Evolutionary conservation across 2,888 invertebrate species (phyloP), one percentile per base, ranked within the genome.

Genomic region (Ochropacha duplaris): DNA sequence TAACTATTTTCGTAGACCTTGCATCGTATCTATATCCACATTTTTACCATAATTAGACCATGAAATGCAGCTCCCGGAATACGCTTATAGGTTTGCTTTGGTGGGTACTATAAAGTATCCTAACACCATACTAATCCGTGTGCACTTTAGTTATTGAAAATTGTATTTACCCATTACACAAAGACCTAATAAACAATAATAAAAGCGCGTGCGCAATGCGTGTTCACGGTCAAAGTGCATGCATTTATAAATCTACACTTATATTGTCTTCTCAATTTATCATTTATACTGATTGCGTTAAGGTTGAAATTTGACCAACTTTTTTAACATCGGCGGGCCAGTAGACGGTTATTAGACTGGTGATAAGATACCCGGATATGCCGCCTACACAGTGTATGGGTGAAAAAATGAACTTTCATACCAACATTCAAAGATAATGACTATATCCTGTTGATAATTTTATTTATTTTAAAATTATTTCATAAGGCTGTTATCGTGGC

Each of bases 321-420:
- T 57, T 54, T 11, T 52, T 36, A 16, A 54, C 50, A 50, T 49
- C 34, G 22, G 49, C 39, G 51, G 14, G 54, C 57, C 54, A 59
- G 66, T 64, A 81, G 81, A 83, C 82, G 62, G 64, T 64, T 60
- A 64, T 72, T 68, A 79, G 83, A 80, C 81, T 54, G 60, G 54
- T 51, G 71, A 74, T 74, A 78, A 44, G 16, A 68, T 64, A 71
- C 76, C 78, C 82, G 81, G 83, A 83, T 75, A 19, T 44, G 16
- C 39, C 44, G 44, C 44, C 44, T 19, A 44, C 44, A 9, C 44
- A n/a, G 19, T 44, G 44, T 0, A 44, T 44, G 19, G 19, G n/a
- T 19, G 44, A 44, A 44, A 44, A 44, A 44, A 44, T 44, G 44
- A 44, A 44, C 44, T 44, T 44, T 44, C n/a, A n/a, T n/a, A 16